A percentile compares a stretch with the other conserved stretches of the same genome.
phyloP scores from a whole-genome alignment of 2,113 vertebrate genomes.

The Lepus timidus region DNA sequence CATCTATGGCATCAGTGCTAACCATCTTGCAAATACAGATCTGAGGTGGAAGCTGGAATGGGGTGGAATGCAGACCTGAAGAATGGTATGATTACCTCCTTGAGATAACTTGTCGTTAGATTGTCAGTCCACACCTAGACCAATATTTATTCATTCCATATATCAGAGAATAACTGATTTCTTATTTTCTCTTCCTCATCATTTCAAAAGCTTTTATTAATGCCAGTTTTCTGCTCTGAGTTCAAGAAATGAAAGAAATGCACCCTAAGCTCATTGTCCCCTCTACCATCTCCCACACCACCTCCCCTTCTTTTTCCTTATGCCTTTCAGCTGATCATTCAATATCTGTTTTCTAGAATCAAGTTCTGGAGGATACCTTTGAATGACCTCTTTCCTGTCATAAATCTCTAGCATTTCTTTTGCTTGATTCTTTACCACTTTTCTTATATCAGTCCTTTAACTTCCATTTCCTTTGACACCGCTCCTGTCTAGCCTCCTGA shows the following conservation, averaged over 20 bases:
- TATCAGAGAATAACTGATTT: not conserved
- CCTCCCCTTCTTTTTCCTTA: not conserved
- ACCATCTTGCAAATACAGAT: not conserved
- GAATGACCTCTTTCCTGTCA: not conserved
- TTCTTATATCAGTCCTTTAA: not conserved
- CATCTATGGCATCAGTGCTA: not conserved
- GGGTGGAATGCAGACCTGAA: too few relatives aligned
- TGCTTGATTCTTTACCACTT: not conserved
- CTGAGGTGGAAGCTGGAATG: fast-evolving
- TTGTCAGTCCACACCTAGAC: not conserved
- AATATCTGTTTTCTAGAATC: not conserved
- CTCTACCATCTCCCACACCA: too few relatives aligned
- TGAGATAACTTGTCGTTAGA: not conserved
- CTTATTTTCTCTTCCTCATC: not conserved
- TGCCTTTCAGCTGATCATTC: not conserved
- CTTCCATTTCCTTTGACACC: not conserved
- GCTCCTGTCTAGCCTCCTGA: not conserved
- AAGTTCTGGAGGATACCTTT: not conserved
- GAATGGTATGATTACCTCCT: not conserved
- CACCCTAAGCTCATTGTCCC: too few relatives aligned
- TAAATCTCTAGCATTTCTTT: not conserved
- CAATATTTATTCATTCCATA: not conserved
- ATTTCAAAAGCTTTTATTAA: not conserved
- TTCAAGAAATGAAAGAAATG: not conserved
- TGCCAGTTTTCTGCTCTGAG: not conserved